Evolutionary conservation across 1,140 invertebrate species (phyloP).

Genomic region (Choristoneura fumiferana): DNA sequence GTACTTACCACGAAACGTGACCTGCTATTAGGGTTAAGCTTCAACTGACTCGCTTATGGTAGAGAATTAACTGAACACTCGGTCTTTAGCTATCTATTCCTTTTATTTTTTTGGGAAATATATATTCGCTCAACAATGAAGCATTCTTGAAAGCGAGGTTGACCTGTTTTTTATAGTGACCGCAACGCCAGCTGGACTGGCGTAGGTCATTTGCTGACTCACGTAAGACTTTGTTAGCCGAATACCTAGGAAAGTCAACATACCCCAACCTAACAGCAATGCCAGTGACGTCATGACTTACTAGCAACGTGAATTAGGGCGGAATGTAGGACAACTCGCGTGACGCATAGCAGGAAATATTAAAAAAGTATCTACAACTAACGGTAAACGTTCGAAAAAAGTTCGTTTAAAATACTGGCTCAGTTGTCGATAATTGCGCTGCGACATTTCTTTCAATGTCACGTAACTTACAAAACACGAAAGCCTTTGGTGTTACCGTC

Average conservation of each 20-base stretch:
- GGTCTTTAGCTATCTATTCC: too few species aligned
- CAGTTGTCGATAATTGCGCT: constrained; percentile 6
- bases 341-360: constrained; percentile 3
- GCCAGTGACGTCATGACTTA: constrained; percentile 28
- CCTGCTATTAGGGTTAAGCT: too few species aligned
- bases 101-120: too few species aligned
- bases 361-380: neutral
- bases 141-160: neutral
- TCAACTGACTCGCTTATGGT: too few species aligned
- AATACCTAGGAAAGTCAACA: neutral
- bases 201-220: neutral
- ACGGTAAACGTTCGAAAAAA: neutral
- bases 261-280: neutral
- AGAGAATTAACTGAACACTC: too few species aligned
- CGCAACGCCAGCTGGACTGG: neutral
- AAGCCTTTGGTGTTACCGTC: neutral
- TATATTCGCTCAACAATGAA: too few species aligned
- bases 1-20: constrained; percentile 18
- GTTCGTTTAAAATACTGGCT: constrained; percentile 4
- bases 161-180: neutral
- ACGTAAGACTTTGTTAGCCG: neutral
- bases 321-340: constrained; percentile 30
- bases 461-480: constrained; percentile 1
- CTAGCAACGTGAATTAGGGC: constrained; percentile 26
- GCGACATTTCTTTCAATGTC: constrained; percentile 16